phyloP scores from a whole-genome alignment of 2,113 vertebrate species.

The Pollimyrus isidori region DNA sequence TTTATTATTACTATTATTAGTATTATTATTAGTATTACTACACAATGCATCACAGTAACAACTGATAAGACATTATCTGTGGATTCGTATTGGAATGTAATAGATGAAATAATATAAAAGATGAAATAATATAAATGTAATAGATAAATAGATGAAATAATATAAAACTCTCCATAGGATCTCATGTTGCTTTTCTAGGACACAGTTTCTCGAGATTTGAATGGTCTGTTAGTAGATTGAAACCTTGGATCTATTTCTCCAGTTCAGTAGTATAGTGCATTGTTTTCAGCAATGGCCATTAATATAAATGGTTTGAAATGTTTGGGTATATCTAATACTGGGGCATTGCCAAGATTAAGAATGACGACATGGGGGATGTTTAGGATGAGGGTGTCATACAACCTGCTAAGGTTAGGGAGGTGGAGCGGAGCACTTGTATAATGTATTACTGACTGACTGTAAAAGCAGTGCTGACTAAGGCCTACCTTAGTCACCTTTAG shows the following conservation, averaged over 20 bases:
- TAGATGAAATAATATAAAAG: neutral
- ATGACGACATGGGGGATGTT: neutral
- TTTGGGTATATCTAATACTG: neutral
- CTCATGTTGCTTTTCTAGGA: neutral
- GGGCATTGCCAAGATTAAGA: neutral
- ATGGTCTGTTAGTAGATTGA: neutral
- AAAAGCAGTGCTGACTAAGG: neutral
- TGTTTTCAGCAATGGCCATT: neutral
- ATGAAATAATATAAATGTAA: neutral
- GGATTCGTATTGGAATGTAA: neutral
- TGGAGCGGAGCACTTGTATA: neutral
- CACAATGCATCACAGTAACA: neutral
- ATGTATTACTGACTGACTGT: neutral
- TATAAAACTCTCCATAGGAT: neutral
- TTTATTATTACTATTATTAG: neutral
- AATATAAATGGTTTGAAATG: neutral
- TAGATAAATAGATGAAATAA: neutral
- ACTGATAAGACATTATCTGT: neutral
- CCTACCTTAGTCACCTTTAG: neutral
- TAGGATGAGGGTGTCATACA: neutral
- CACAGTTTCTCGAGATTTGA: neutral
- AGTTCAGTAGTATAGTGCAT: neutral
- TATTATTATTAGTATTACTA: neutral
- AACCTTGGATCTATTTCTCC: neutral
- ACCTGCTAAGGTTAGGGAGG: neutral